Evolutionary conservation across 2,113 vertebrate genomes (phyloP).

Genomic region (Ciconia boyciana): DNA sequence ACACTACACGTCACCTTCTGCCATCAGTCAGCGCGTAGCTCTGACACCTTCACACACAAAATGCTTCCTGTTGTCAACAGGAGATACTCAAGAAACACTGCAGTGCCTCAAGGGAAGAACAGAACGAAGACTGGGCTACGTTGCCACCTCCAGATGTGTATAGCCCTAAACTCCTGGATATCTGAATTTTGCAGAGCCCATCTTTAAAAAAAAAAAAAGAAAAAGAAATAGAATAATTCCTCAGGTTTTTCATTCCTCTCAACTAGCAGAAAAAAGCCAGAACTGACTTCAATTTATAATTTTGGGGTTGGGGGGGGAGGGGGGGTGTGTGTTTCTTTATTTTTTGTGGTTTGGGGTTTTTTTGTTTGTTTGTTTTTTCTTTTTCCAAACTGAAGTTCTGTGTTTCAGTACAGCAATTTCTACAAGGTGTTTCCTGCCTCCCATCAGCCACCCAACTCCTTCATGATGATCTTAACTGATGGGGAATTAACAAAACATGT

Average conservation of each 20-base stretch:
- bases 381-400: background rate
- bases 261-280: background rate
- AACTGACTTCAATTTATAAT: background rate
- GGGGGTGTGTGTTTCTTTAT: background rate
- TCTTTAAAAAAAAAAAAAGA: background rate
- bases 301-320: background rate
- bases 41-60: background rate
- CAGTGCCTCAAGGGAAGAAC: background rate
- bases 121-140: fast-evolving
- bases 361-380: background rate
- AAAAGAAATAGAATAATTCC: background rate
- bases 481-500: background rate
- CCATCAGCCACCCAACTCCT: background rate
- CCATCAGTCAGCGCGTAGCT: background rate
- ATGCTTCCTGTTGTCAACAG: background rate
- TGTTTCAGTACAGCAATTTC: background rate
- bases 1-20: background rate
- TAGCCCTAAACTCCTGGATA: background rate
- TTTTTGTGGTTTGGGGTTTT: background rate
- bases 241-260: background rate
- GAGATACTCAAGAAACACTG: background rate
- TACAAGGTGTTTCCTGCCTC: background rate
- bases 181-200: background rate
- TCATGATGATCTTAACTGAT: background rate
- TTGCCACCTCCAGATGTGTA: background rate